phyloP scores from a whole-genome alignment of 2,113 vertebrate species.

The Heptranchias perlo region DNA sequence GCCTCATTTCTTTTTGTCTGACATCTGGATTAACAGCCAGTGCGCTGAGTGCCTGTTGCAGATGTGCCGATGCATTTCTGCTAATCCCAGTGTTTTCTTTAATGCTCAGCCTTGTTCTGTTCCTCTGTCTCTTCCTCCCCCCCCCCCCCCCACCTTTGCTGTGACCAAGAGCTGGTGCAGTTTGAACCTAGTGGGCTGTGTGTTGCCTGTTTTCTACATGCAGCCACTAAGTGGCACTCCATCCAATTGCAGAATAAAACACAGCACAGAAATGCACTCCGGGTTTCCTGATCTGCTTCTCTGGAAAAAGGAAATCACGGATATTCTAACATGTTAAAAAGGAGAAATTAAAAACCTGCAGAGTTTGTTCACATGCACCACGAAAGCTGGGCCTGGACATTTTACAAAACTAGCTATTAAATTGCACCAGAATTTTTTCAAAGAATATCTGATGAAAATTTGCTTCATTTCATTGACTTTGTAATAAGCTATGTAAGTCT shows the following conservation, averaged over 20 bases:
- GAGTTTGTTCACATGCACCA: not conserved
- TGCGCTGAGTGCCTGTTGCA: not conserved
- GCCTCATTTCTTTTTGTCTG: not conserved
- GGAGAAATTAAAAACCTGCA: not conserved
- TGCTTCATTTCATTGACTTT: not conserved
- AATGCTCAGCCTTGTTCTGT: not conserved
- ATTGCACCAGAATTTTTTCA: not conserved
- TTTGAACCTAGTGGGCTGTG: not conserved
- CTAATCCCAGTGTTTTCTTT: not conserved
- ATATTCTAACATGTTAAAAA: not conserved
- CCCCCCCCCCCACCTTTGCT: not conserved
- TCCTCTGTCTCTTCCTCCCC: not conserved
- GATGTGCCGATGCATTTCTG: not conserved
- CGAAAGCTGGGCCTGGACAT: not conserved
- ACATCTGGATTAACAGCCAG: not conserved
- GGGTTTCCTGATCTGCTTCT: not conserved
- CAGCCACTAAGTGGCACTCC: conserved; percentile 32
- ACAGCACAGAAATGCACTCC: not conserved
- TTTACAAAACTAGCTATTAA: not conserved
- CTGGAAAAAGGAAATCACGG: not conserved
- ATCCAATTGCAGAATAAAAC: conserved; percentile 14
- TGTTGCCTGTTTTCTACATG: not conserved
- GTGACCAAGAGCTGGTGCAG: conserved; percentile 4
- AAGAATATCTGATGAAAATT: not conserved
- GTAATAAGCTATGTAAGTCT: not conserved